Conservation (phyloP, 2,888 invertebrate species). For the Celastrina argiolus region DNA sequence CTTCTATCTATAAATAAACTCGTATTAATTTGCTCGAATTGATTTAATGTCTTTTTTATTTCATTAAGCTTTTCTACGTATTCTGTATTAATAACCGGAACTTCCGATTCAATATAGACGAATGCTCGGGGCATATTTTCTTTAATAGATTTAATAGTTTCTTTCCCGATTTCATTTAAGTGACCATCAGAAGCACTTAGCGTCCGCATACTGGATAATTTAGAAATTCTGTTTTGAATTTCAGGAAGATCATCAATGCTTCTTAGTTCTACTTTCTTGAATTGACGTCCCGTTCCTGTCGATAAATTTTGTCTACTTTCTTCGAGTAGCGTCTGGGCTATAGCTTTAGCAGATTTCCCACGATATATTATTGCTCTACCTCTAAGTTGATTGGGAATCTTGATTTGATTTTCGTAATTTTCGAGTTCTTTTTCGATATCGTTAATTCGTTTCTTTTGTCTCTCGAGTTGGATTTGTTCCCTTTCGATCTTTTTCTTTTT, state of each 20-base stretch:
- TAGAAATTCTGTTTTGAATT: constrained; percentile 24
- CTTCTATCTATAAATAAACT: constrained; percentile 81
- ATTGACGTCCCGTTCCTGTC: constrained; percentile 56
- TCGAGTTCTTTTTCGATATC: constrained; percentile 60
- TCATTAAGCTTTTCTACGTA: constrained; percentile 78
- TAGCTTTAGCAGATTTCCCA: constrained; percentile 87
- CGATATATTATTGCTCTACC: constrained; percentile 79
- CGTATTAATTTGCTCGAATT: constrained; percentile 80
- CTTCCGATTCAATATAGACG: constrained; percentile 56
- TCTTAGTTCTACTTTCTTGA: constrained; percentile 42
- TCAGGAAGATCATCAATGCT: constrained; percentile 23
- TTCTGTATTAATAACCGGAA: constrained; percentile 71
- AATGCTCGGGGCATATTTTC: constrained; percentile 57
- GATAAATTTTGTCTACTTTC: constrained; percentile 78
- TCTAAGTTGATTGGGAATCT: constrained; percentile 71
- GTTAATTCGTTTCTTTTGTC: constrained; percentile 69
- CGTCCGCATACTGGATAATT: constrained; percentile 20
- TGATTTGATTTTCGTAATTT: constrained; percentile 60
- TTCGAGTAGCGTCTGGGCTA: constrained; percentile 81
- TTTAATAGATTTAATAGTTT: constrained; percentile 47
- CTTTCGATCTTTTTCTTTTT: constrained; percentile 69
- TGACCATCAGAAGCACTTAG: constrained; percentile 25
- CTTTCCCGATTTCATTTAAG: constrained; percentile 32
- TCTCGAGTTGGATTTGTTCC: constrained; percentile 55
- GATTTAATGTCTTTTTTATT: constrained; percentile 80